phyloP scores from a whole-genome alignment of 1,140 invertebrate species.

The Andricus grossulariae region DNA sequence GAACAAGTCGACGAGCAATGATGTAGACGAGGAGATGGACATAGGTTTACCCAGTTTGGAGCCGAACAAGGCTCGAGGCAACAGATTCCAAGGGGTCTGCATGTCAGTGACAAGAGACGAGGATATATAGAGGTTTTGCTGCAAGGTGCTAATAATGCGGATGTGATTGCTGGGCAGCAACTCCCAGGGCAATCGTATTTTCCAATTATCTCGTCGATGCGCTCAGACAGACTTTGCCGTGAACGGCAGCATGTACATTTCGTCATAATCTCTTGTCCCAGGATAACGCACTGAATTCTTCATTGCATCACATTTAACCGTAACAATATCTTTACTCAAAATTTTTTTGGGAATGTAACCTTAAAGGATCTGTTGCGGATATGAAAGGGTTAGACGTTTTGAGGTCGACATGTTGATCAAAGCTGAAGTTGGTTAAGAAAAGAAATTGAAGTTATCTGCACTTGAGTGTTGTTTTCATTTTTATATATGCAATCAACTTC shows the following conservation, averaged over 20 bases:
- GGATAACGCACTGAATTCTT: background rate
- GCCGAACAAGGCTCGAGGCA: conserved; percentile 36
- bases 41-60: background rate
- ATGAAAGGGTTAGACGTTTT: too few relatives aligned
- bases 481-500: too few relatives aligned
- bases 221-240: conserved; percentile 44
- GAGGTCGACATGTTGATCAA: too few relatives aligned
- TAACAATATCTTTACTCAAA: too few relatives aligned
- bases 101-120: conserved; percentile 40
- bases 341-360: too few relatives aligned
- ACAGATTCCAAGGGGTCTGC: conserved; percentile 38
- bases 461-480: too few relatives aligned
- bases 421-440: too few relatives aligned
- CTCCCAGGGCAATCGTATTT: conserved; percentile 41
- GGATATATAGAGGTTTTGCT: conserved; percentile 42
- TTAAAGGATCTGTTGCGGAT: too few relatives aligned
- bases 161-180: conserved; percentile 8
- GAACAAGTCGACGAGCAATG: conserved; percentile 31
- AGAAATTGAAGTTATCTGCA: too few relatives aligned
- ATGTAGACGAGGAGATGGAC: conserved; percentile 9
- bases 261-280: conserved; percentile 21
- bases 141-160: conserved; percentile 7
- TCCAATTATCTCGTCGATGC: conserved; percentile 57
- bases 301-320: background rate
- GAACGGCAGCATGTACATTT: conserved; percentile 36